Evolutionary conservation across 2,797 vertebrate genomes (phyloP).

Genomic region (Lepilemur ruficaudatus): DNA sequence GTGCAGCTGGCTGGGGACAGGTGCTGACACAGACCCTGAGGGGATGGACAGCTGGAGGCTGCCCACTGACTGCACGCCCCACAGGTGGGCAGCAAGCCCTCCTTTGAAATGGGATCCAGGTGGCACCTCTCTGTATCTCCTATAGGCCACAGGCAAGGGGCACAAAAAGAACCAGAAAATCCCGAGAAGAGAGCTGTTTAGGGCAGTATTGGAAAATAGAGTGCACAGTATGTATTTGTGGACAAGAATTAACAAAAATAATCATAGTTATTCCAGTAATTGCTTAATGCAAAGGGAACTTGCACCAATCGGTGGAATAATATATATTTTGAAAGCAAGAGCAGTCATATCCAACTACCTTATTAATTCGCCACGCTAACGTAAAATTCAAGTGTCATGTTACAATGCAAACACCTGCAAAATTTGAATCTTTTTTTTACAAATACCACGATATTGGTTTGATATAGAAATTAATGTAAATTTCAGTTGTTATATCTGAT

Average conservation of each 20-base stretch:
- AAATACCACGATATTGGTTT: not conserved
- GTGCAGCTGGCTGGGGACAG: accelerated
- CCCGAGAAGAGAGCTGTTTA: too few species aligned
- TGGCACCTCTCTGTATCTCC: not conserved
- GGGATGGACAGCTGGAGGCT: not conserved
- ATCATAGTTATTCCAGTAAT: not conserved
- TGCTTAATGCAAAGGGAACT: not conserved
- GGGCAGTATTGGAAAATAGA: not conserved
- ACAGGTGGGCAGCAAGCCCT: not conserved
- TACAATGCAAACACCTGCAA: not conserved
- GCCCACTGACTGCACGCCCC: accelerated
- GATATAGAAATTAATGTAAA: not conserved
- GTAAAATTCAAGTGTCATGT: not conserved
- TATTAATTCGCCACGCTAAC: not conserved
- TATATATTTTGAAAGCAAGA: not conserved
- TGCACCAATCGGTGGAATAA: not conserved
- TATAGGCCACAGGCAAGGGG: not conserved
- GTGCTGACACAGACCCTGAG: accelerated
- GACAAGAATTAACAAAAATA: not conserved
- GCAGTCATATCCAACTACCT: not conserved
- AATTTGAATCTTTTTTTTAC: not conserved
- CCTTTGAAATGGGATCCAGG: not conserved
- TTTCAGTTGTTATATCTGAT: not conserved
- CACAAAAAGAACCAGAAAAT: not conserved
- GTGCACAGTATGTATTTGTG: not conserved